These are phyloP conservation scores for Sycophila texana DNA, from an alignment of 2,888 invertebrate species.

Conservation along the genomic window DNA sequence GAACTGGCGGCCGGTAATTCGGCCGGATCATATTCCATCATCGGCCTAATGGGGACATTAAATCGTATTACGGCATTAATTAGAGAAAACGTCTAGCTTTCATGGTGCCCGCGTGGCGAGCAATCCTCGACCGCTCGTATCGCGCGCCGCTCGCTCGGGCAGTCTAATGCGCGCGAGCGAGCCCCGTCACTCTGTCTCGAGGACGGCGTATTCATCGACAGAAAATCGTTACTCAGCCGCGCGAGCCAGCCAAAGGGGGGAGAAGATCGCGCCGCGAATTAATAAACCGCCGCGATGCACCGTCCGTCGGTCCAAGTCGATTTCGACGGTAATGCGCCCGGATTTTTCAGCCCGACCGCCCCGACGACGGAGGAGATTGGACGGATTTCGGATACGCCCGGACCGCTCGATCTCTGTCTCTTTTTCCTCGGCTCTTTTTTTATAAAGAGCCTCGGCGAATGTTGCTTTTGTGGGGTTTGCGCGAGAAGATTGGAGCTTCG, in stretches of 20 bases:
- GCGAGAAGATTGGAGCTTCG: no score
- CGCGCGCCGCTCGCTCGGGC: background rate
- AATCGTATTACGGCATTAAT: conserved; percentile 50
- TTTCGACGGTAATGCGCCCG: conserved; percentile 31
- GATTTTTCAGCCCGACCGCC: conserved; percentile 5
- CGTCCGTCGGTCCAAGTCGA: conserved; percentile 41
- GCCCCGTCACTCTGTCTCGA: conserved; percentile 26
- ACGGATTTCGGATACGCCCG: conserved; percentile 1
- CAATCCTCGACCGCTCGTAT: background rate
- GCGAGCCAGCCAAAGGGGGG: background rate
- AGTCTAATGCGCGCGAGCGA: background rate
- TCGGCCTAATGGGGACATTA: conserved; percentile 52
- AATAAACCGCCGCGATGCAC: conserved; percentile 28
- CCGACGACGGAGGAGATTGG: background rate
- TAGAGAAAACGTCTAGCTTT: conserved; percentile 50
- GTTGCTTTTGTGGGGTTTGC: no score
- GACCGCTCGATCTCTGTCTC: no score
- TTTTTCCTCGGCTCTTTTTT: background rate
- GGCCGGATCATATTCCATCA: conserved; percentile 53
- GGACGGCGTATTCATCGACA: conserved; percentile 52
- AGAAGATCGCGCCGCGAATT: conserved; percentile 42
- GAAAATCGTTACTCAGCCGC: conserved; percentile 56
- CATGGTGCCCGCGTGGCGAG: conserved; percentile 17
- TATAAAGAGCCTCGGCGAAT: no score
- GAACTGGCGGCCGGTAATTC: conserved; percentile 32